Base-by-base conservation (phyloP, 2,113 vertebrate genomes). In the Delphinapterus leucas region DNA sequence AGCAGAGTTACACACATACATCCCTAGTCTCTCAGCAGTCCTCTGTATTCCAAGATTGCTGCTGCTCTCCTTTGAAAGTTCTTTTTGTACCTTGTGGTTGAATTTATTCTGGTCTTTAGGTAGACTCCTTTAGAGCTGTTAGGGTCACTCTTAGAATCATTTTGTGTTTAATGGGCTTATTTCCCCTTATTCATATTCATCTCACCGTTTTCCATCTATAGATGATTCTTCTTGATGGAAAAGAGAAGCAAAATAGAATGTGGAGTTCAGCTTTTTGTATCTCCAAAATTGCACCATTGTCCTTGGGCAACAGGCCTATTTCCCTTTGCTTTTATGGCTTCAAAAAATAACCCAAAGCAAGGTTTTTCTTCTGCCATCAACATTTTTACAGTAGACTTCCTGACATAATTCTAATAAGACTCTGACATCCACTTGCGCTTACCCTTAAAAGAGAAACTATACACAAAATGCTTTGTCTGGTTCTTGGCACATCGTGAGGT, bases 261-360 rank as follows among this genome's bases (percentile, higher is more conserved):
- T 65, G 9, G 25, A 83, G 21, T 73, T 93, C 2, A 53, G 21
- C 26, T 86, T 96, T 79, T 55, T 49, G 1, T 20, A 25, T 76
- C 49, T 85, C 71, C 25, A 53, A 85, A 96, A 76, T 11, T 71
- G 11, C 55, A 85, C 38, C 26, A 33, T 4, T 74, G 44, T 90
- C 65, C 67, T 90, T 97, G 74, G 87, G 79, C 65, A 67, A 8
- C 25, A 81, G 55, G 38, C 26, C 41, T 60, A 49, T 61, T 88
- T 97, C 92, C 23, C 28, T 93, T 65, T 84, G 33, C 47, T 93
- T 93, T 93, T 80, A 89, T 31, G 17, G 14, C 93, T 97, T 96
- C 67, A 91, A 87, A 89, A 93, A 83, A 36, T 81, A 85, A 86
- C 23, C 53, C 80, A 84, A 71, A 88, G 47, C 60, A 82, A 68